Evolutionary conservation across 2,797 vertebrate genomes (phyloP).

Genomic region (Mareca penelope): DNA sequence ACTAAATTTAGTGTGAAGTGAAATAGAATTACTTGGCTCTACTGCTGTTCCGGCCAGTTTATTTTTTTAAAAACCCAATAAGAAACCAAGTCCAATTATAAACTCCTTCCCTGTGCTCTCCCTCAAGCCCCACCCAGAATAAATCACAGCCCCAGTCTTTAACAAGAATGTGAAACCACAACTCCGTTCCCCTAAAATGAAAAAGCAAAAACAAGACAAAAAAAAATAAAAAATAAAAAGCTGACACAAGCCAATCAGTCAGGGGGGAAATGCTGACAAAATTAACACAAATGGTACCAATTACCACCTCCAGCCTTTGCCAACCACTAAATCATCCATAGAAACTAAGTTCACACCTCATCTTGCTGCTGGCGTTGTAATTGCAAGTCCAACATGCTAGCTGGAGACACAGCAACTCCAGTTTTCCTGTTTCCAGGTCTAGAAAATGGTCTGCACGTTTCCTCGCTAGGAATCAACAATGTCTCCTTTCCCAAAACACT

Average conservation of each 20-base stretch:
- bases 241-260: not conserved
- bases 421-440: not conserved
- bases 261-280: not conserved
- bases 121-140: not conserved
- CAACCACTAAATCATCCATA: slow-evolving; percentile 25
- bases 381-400: not conserved
- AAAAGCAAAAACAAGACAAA: not conserved
- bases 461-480: not conserved
- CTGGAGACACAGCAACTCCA: not conserved
- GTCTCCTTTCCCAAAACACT: not conserved
- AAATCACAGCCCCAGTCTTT: slow-evolving; percentile 7
- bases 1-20: slow-evolving; percentile 4
- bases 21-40: not conserved
- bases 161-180: not conserved
- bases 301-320: not conserved
- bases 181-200: not conserved
- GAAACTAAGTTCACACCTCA: slow-evolving; percentile 46
- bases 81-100: not conserved
- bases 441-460: not conserved
- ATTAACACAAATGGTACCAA: slow-evolving; percentile 42
- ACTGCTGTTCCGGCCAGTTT: not conserved
- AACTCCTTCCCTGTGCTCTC: not conserved
- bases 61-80: slow-evolving; percentile 4
- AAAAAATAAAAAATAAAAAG: not conserved
- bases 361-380: slow-evolving; percentile 11